These are phyloP conservation scores for Mesitornis unicolor DNA, from an alignment of 2,113 vertebrate genomes.

Conservation along the genomic window DNA sequence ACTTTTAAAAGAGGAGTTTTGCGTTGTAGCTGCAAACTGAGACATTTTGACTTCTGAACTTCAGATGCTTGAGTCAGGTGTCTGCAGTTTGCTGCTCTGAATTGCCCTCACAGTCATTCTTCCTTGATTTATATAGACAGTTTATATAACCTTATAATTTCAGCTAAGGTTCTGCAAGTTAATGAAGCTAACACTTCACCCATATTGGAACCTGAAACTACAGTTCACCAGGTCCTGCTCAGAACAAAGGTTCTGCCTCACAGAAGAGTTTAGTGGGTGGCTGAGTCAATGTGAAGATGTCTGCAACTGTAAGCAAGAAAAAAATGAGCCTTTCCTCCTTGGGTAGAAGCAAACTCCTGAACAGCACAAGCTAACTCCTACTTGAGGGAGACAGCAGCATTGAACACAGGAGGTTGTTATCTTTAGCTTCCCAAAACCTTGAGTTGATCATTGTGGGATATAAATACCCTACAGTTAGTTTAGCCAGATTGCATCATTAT, in stretches of 20 bases:
- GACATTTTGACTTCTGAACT: not conserved
- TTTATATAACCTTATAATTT: not conserved
- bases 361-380: not conserved
- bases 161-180: not conserved
- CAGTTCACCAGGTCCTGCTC: rapidly evolving
- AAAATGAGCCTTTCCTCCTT: not conserved
- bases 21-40: not conserved
- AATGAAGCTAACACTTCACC: not conserved
- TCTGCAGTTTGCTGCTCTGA: not conserved
- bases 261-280: not conserved
- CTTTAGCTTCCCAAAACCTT: not conserved
- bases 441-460: not conserved
- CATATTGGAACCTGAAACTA: not conserved
- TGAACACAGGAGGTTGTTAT: not conserved
- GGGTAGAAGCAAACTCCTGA: not conserved
- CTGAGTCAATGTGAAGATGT: not conserved
- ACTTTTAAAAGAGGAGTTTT: not conserved
- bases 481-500: not conserved
- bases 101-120: not conserved
- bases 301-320: not conserved
- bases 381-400: not conserved
- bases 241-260: not conserved
- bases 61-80: not conserved
- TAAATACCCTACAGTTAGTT: not conserved
- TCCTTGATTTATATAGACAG: not conserved